A percentile compares a stretch with the other conserved stretches of the same genome.
Evolutionary conservation across 2,888 invertebrate species (phyloP).

Genomic region (Cryptocheilus praepositus): DNA sequence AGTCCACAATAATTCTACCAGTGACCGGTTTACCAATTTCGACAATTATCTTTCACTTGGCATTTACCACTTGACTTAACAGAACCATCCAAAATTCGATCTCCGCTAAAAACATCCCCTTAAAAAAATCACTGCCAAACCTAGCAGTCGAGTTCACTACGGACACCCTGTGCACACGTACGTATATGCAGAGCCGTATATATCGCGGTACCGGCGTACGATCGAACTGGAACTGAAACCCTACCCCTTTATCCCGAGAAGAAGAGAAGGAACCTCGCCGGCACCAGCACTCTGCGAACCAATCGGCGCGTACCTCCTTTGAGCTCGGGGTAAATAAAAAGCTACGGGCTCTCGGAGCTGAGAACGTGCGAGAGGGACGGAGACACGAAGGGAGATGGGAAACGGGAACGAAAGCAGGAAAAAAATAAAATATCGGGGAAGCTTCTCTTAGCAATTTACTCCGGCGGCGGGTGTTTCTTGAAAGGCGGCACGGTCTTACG

Average conservation of each 20-base stretch:
- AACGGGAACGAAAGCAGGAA: slow-evolving; percentile 9
- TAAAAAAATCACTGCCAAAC: no score
- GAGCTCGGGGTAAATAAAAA: slow-evolving; percentile 35
- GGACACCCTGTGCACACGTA: slow-evolving; percentile 3
- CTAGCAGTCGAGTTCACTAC: no score
- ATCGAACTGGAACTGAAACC: slow-evolving; percentile 37
- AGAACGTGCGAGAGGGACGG: slow-evolving; percentile 7
- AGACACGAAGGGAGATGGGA: neutral
- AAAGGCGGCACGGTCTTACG: slow-evolving; percentile 11
- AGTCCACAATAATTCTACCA: no score
- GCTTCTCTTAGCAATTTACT: slow-evolving; percentile 36
- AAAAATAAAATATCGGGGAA: slow-evolving; percentile 28
- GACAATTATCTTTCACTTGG: no score
- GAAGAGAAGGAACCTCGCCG: slow-evolving; percentile 18
- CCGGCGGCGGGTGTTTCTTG: slow-evolving; percentile 17
- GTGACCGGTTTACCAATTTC: no score
- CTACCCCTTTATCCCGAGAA: slow-evolving; percentile 33
- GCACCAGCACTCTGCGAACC: slow-evolving; percentile 32
- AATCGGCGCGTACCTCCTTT: slow-evolving; percentile 40
- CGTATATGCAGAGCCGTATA: slow-evolving; percentile 3
- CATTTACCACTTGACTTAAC: no score
- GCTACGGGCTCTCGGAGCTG: neutral
- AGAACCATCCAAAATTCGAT: no score
- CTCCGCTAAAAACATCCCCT: no score
- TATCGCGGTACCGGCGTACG: slow-evolving; percentile 13